phyloP scores from a whole-genome alignment of 1,140 invertebrate species.

The Gonatopus flavifemur region DNA sequence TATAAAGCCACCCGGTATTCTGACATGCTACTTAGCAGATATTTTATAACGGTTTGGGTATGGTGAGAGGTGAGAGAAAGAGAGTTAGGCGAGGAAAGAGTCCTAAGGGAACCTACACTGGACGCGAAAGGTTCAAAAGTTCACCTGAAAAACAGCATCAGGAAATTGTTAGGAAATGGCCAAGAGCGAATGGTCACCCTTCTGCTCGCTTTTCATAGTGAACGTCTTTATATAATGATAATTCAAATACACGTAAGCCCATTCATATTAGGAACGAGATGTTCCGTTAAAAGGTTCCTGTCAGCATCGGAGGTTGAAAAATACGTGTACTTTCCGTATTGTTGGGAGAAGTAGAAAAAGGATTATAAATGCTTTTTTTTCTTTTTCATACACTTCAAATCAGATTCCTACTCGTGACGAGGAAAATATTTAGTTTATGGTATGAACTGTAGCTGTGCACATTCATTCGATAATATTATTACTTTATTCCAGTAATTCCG shows the following conservation, averaged over 20 bases:
- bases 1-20: slow-evolving; percentile 37
- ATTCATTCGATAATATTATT: no score
- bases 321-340: no score
- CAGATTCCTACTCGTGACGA: no score
- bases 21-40: slow-evolving; percentile 46
- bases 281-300: no score
- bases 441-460: no score
- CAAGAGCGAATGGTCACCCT: slow-evolving; percentile 30
- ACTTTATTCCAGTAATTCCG: no score
- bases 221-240: background rate
- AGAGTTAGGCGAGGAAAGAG: background rate
- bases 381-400: no score
- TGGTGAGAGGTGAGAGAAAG: slow-evolving; percentile 4
- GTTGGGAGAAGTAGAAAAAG: no score
- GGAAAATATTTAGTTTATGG: no score
- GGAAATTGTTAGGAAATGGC: slow-evolving; percentile 53
- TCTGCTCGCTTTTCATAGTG: slow-evolving; percentile 8
- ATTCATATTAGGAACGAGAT: no score
- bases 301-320: no score
- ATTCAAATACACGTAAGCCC: slow-evolving; percentile 6
- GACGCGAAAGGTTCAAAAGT: slow-evolving; percentile 37
- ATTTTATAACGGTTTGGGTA: slow-evolving; percentile 37
- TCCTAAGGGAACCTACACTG: background rate
- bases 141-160: slow-evolving; percentile 49
- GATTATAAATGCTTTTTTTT: no score